Conservation (phyloP, 2,797 vertebrate genomes). For the Borostomias antarcticus region DNA sequence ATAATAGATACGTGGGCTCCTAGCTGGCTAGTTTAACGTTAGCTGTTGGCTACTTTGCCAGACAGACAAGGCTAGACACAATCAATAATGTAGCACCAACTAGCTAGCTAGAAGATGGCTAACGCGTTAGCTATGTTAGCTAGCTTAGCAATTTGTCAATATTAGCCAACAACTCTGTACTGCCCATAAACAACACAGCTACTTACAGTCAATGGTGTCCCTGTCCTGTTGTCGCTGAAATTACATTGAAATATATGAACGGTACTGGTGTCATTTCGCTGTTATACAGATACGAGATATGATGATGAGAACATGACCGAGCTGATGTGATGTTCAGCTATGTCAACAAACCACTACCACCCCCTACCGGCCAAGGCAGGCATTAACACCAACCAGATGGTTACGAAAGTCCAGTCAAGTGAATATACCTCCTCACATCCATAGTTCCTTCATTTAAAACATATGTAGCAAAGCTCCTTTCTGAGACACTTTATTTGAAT, state of each 20-base stretch:
- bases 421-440: no score
- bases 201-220: constrained; percentile 2
- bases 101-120: no score
- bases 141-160: not conserved
- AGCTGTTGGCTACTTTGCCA: no score
- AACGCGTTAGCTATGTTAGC: not conserved
- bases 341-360: constrained; percentile 10
- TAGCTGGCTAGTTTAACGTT: not conserved
- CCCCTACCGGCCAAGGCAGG: not conserved
- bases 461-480: no score
- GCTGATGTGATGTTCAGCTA: constrained; percentile 8
- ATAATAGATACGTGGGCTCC: not conserved
- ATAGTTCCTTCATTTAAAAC: no score
- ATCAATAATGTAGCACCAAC: no score
- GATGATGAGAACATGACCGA: not conserved
- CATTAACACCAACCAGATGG: not conserved
- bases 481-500: not conserved
- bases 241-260: not conserved
- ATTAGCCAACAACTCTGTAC: not conserved
- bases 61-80: not conserved
- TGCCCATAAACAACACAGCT: not conserved
- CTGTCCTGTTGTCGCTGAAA: not conserved
- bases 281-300: not conserved
- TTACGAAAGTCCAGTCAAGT: no score
- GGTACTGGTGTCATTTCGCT: not conserved